phyloP scores from a whole-genome alignment of 2,797 vertebrate genomes.

The Coregonus sp. region DNA sequence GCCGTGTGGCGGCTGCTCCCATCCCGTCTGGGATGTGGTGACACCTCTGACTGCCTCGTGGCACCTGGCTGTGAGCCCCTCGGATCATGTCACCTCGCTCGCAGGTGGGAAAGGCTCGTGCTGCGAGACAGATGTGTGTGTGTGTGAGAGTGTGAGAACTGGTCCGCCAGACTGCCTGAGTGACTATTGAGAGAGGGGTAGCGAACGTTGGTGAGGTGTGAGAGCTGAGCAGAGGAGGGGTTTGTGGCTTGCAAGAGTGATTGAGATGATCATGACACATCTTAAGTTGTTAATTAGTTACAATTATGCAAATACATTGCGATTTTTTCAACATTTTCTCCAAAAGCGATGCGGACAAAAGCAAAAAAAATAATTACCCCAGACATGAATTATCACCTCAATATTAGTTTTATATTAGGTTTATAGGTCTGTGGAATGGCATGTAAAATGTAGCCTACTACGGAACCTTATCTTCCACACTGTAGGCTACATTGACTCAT shows the following conservation, averaged over 20 bases:
- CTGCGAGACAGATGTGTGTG: not conserved
- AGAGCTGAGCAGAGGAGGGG: slow-evolving; percentile 33
- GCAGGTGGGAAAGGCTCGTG: not conserved
- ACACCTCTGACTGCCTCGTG: slow-evolving; percentile 24
- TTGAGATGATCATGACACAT: too few relatives aligned
- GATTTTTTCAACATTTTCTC: too few relatives aligned
- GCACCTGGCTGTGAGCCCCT: not conserved
- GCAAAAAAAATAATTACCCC: too few relatives aligned
- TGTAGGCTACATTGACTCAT: too few relatives aligned
- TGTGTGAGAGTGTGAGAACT: not conserved
- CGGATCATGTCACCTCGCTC: not conserved
- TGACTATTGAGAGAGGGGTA: slow-evolving; percentile 44
- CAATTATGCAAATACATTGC: too few relatives aligned
- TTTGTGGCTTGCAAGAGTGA: slow-evolving; percentile 15
- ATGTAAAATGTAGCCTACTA: too few relatives aligned
- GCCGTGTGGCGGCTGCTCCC: slow-evolving; percentile 44
- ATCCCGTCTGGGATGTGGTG: slow-evolving; percentile 41
- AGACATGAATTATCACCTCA: too few relatives aligned
- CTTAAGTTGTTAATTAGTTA: too few relatives aligned
- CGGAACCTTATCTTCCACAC: too few relatives aligned
- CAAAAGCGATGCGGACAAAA: too few relatives aligned
- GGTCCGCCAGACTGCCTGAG: slow-evolving; percentile 11
- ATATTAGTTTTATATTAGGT: too few relatives aligned
- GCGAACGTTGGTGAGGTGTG: slow-evolving; percentile 49
- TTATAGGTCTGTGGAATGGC: too few relatives aligned